Evolutionary conservation across 2,888 invertebrate species (phyloP).

Genomic region (Magallana nippona): DNA sequence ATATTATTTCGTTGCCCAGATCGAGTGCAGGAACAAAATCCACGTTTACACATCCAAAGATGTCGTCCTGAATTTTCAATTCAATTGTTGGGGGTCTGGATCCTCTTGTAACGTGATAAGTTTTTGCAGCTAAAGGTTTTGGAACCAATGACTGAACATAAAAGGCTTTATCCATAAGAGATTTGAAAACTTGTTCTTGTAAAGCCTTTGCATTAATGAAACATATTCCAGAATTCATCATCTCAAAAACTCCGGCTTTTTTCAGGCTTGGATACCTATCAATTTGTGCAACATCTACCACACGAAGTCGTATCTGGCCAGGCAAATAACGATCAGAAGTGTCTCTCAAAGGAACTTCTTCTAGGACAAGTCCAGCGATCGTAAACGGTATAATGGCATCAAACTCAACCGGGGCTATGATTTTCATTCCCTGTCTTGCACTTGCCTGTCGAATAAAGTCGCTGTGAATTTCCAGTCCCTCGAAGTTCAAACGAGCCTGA

Average conservation of each 20-base stretch:
- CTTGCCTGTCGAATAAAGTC: constrained; percentile 17
- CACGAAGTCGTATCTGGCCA: not conserved
- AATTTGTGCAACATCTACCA: not conserved
- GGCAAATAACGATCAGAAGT: not conserved
- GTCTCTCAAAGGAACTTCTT: not conserved
- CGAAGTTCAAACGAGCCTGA: constrained; percentile 11
- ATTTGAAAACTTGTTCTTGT: constrained; percentile 34
- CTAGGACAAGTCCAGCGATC: not conserved
- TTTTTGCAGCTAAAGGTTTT: too few relatives aligned
- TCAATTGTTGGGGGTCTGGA: constrained; percentile 18
- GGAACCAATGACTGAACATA: too few relatives aligned
- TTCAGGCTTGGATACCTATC: not conserved
- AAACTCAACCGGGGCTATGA: constrained; percentile 10
- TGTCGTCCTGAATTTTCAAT: not conserved
- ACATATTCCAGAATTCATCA: not conserved
- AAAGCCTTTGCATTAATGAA: constrained; percentile 21
- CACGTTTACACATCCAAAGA: constrained; percentile 44
- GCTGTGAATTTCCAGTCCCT: not conserved
- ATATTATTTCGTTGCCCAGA: constrained; percentile 47
- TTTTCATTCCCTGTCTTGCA: constrained; percentile 32
- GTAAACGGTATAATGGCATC: constrained; percentile 10
- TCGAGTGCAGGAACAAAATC: constrained; percentile 57
- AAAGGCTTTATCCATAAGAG: constrained; percentile 8
- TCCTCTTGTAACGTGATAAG: not conserved
- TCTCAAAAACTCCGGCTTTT: constrained; percentile 22